Base-by-base conservation (phyloP, 2,888 invertebrate species). In the Andrena haemorrhoa region DNA sequence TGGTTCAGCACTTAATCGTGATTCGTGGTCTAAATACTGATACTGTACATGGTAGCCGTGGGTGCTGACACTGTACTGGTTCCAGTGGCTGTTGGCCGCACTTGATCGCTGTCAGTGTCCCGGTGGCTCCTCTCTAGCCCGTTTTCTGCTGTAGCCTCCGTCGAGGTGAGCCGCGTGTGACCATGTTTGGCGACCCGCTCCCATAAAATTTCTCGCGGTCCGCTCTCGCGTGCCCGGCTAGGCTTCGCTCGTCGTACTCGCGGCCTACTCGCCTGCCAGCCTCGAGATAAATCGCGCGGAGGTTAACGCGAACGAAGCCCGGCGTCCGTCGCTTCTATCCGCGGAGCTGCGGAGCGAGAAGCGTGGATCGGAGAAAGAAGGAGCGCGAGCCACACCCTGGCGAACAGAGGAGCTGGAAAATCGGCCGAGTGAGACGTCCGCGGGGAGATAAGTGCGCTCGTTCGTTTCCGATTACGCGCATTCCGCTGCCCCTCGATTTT, bases 101-200 rank as follows among this genome's bases (percentile, higher is more conserved):
- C 41, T 41, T 41, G 41, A 41, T 41, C 41, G 41, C 41, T 16
- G 41, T 1, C 16, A 41, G 41, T 41, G 41, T 1, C 41, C 5
- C 41, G 41, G 41, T 4, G 31, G 2, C 31, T 8, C 16, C 20
- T 61, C 33, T 61, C 20, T 7, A 33, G 12, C n/a, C 26, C 31
- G 12, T 20, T 29, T 26, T 23, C 53, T 49, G 47, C 16, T 49
- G 51, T 58, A 68, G 70, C 66, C 33, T 58, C 75, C 70, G 82
- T 58, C 75, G 82, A 85, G 83, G 87, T 82, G 72, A 86, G 75
- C 56, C 82, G 76, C 74, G 76, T 81, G 88, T 89, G 87, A 87
- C 91, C 92, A 91, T 92, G 89, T 92, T 91, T 86, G 91, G 92
- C 82, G 86, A 89, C 89, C 70, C 86, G 90, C 86, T 89, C 89